Conservation (phyloP, 2,113 vertebrate species). For the Sturnus vulgaris region DNA sequence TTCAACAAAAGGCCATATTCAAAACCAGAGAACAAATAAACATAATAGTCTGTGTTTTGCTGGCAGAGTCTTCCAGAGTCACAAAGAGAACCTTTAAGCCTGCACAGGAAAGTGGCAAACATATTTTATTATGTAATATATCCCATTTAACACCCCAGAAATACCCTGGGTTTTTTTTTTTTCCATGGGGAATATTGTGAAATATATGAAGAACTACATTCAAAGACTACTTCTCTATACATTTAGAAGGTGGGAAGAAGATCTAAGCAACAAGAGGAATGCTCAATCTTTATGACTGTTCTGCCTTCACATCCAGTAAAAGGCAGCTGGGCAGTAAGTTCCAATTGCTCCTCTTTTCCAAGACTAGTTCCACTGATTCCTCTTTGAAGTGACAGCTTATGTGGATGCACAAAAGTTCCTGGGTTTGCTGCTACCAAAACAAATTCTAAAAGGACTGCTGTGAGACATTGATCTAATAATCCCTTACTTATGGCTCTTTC, state of each 20-base stretch:
- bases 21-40: not conserved
- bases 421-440: not conserved
- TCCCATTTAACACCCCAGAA: not conserved
- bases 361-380: not conserved
- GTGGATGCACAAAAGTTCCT: not conserved
- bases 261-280: not conserved
- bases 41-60: not conserved
- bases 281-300: not conserved
- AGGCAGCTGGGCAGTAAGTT: not conserved
- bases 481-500: not conserved
- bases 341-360: not conserved
- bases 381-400: not conserved
- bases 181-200: not conserved
- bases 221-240: not conserved
- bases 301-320: not conserved
- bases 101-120: not conserved
- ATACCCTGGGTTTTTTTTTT: not conserved
- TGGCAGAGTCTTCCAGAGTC: not conserved
- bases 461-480: not conserved
- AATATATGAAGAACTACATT: not conserved
- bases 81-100: not conserved
- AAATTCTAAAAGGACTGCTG: not conserved
- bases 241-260: not conserved
- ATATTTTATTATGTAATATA: not conserved
- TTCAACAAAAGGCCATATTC: slow-evolving; percentile 6